Base-by-base conservation (phyloP, 2,888 invertebrate species). In the Apantesis nais region DNA sequence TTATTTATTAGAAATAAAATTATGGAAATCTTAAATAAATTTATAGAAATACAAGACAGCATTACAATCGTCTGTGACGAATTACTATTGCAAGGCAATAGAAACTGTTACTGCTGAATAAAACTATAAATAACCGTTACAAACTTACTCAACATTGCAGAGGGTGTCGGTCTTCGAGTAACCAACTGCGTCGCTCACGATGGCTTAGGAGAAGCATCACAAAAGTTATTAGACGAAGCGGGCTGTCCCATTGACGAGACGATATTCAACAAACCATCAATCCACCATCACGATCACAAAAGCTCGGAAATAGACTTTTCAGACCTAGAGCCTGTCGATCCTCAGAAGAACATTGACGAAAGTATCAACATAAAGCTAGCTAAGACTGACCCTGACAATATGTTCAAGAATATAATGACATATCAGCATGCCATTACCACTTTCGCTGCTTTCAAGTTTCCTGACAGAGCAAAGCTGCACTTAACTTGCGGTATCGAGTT, bases 361-460 rank as follows among this genome's bases (percentile, higher is more conserved):
- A 89, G 83, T 69, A 83, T 77, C 2, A 89, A 85, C 41, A 82
- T 90, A 0, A 93, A 91, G 81, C 78, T 86, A 3, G 81, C 88
- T n/a, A 92, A 85, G 76, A 82, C 84, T 2, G 92, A 94, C 70
- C 92, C 93, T 0, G 94, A 94, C 5, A 85, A 89, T 65, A 88
- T 91, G 80, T 89, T 93, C 37, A 94, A 92, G 78, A 92, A 93
- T 80, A 92, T 95, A 44, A 95, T 95, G 95, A 93, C 93, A 0
- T 95, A 94, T 73, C 94, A 95, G 78, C 94, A 95, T 75, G 95
- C 95, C 2, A 85, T 94, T 1, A 95, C 97, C 0, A 96, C 96
- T 29, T 98, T 98, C 91, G 96, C 97, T 1, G 98, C 98, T 8
- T 98, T 98, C 85, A 97, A 97, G 85, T 98, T 98, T 89, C 98